A percentile compares a stretch with the other conserved stretches of the same genome.
These are phyloP conservation scores for Chelonus formosanus DNA, from an alignment of 2,888 invertebrate genomes.

Conservation along the genomic window DNA sequence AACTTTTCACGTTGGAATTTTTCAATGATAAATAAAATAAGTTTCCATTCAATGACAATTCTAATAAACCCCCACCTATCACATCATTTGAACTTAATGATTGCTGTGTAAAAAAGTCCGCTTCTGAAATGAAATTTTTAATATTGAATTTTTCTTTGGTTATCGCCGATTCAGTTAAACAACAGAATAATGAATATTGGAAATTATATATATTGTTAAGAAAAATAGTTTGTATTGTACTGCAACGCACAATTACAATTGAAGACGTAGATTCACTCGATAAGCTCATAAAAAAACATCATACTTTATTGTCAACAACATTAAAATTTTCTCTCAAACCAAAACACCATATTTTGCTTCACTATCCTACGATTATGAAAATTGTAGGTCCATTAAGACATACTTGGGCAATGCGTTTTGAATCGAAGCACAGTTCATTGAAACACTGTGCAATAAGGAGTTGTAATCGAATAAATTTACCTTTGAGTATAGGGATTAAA, in stretches of 20 bases:
- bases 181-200: constrained; percentile 27
- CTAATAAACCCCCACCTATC: constrained; percentile 16
- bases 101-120: constrained; percentile 13
- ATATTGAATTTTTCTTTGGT: constrained; percentile 12
- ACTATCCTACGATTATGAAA: constrained; percentile 32
- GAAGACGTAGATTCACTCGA: constrained; percentile 1
- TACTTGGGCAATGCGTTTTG: constrained; percentile 32
- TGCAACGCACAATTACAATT: neutral
- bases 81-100: neutral
- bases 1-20: neutral
- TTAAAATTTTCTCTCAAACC: constrained; percentile 24
- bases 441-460: no score
- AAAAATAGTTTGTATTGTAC: constrained; percentile 26
- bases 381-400: constrained; percentile 29
- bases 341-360: constrained; percentile 32
- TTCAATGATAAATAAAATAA: constrained; percentile 10
- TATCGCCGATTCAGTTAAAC: constrained; percentile 1
- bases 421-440: constrained; percentile 19
- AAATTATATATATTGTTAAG: constrained; percentile 29
- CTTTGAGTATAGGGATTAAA: no score
- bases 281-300: constrained; percentile 23
- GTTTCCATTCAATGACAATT: constrained; percentile 3
- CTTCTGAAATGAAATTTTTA: constrained; percentile 17
- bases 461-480: no score
- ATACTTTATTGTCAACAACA: constrained; percentile 10